Conservation (phyloP, 2,113 vertebrate species). For the Ascaphus truei region DNA sequence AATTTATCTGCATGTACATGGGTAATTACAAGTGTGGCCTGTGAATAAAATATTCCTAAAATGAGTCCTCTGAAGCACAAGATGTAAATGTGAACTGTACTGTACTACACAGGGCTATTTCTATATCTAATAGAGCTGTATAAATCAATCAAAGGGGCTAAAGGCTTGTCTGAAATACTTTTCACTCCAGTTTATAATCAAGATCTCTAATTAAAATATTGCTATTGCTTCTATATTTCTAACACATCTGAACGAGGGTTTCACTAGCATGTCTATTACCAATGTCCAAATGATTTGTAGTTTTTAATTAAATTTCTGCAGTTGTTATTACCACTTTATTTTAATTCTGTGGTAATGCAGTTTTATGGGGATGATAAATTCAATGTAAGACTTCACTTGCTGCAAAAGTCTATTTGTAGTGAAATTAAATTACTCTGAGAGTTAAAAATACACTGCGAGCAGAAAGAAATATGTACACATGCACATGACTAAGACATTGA, state of each 20-base stretch:
- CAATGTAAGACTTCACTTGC: constrained; percentile 11
- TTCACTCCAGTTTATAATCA: not conserved
- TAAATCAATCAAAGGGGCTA: no score
- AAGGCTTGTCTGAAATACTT: no score
- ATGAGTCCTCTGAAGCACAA: no score
- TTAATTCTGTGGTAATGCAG: constrained; percentile 1
- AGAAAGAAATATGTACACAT: not conserved
- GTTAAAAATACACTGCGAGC: not conserved
- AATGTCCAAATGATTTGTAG: constrained; percentile 15
- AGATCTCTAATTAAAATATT: not conserved
- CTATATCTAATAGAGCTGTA: no score
- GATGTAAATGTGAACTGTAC: no score
- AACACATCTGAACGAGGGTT: not conserved
- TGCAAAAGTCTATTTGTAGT: constrained; percentile 9
- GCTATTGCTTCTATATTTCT: not conserved
- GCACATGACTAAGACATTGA: not conserved
- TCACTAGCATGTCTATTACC: constrained; percentile 5
- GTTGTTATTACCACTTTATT: constrained; percentile 19
- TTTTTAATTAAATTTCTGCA: constrained; percentile 25
- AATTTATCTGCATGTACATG: no score
- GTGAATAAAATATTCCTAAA: no score
- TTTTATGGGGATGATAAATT: constrained; percentile 9
- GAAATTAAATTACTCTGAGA: constrained; percentile 8
- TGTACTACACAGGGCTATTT: no score
- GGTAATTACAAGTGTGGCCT: no score